Conservation (phyloP, 2,888 invertebrate genomes). For the Rhagonycha fulva region DNA sequence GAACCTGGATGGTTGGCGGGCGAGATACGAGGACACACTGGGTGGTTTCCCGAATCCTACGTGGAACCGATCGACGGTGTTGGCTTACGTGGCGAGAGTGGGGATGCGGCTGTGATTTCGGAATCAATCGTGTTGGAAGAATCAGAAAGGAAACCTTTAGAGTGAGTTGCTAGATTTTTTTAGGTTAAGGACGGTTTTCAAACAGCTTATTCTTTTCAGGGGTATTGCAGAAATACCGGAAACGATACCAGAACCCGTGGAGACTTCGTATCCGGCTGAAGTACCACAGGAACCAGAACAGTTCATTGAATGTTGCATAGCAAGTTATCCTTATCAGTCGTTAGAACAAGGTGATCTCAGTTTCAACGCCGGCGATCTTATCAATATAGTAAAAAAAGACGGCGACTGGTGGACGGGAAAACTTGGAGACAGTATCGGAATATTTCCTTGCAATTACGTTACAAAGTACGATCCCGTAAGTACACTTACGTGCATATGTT, state of each 20-base stretch:
- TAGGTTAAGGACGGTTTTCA: too few species aligned
- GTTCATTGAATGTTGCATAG: conserved; percentile 78
- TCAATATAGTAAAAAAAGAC: conserved; percentile 85
- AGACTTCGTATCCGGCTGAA: conserved; percentile 24
- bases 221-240: conserved; percentile 78
- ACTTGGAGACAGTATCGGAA: conserved; percentile 77
- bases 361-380: conserved; percentile 85
- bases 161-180: conserved; percentile 53
- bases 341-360: conserved; percentile 88
- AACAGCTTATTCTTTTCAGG: conserved; percentile 51
- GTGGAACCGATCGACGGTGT: conserved; percentile 73
- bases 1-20: conserved; percentile 99
- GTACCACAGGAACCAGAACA: conserved; percentile 40
- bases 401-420: conserved; percentile 99
- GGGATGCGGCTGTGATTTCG: conserved; percentile 34
- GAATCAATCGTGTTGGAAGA: conserved; percentile 30
- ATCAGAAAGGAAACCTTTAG: conserved; percentile 52
- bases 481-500: conserved; percentile 3
- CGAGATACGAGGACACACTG: conserved; percentile 84
- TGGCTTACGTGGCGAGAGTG: conserved; percentile 52
- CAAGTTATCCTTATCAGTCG: conserved; percentile 89
- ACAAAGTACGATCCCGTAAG: conserved; percentile 65
- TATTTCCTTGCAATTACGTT: conserved; percentile 98
- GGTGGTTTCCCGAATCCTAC: conserved; percentile 97
- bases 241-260: conserved; percentile 49